Evolutionary conservation across 2,113 vertebrate genomes (phyloP), one percentile per base, ranked within the genome.

Genomic region (Typhlomys cinereus): DNA sequence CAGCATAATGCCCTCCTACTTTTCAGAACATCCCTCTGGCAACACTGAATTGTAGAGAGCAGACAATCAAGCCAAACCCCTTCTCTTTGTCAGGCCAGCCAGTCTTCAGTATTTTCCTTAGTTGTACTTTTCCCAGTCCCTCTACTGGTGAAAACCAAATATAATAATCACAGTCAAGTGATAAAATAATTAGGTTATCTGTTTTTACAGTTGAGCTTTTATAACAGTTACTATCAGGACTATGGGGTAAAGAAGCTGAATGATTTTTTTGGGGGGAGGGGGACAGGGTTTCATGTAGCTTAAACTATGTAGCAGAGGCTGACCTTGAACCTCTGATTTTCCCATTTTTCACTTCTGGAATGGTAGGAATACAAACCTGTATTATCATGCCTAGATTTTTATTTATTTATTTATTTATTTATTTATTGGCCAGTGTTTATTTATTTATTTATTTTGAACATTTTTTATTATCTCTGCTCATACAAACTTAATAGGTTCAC

Each of bases 121-220:
- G 39, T 15, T 48, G 29, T 71, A 41, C 46, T 87, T 79, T 76
- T 57, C 74, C 41, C 0, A 71, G 57, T 85, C 46, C 36, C 21
- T 85, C 31, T 92, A 2, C 34, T 88, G n/a, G 44, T n/a, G 85
- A 54, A 82, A 85, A 89, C 14, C 79, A 80, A 71, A 41, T 82
- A 31, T 67, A 93, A 39, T 83, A 89, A 81, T 46, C 29, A 2
- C 15, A 74, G 23, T 46, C 69, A 85, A 80, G 64, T 21, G 36
- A 41, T 46, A 85, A 85, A 54, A 85, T 2, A 50, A 76, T 50
- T 39, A 31, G 27, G 18, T 39, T 74, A 89, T 41, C 48, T 80
- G 7, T 62, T 73, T 71, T 41, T 13, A 44, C 3, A 93, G 48
- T 46, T 0, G 27, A 70, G 75, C 25, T 71, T 54, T 48, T 4